Percentiles rank a stretch among this genome's conserved stretches.
Conservation (phyloP, 2,797 vertebrate species). For the Enteromius anoplus region DNA sequence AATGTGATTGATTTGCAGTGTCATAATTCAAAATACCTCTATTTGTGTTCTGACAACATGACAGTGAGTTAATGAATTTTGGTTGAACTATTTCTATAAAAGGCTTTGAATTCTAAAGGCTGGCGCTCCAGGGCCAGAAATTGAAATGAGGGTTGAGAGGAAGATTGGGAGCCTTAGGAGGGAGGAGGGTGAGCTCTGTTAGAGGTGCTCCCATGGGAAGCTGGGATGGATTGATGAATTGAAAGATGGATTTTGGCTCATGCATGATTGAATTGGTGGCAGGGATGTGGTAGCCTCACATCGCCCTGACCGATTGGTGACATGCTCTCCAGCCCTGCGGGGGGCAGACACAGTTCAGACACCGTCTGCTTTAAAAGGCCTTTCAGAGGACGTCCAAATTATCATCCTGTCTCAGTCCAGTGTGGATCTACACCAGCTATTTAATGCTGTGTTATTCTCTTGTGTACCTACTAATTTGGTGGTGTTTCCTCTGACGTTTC, state of each 20-base stretch:
- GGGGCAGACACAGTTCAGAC: constrained; percentile 12
- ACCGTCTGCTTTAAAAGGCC: constrained; percentile 1
- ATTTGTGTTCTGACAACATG: background rate
- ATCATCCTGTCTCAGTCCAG: background rate
- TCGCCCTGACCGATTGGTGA: background rate
- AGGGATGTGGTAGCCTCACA: constrained; percentile 6
- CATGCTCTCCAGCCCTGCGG: background rate
- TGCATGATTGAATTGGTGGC: constrained; percentile 33
- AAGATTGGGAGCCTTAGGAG: background rate
- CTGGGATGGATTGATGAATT: constrained; percentile 14
- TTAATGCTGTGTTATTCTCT: background rate
- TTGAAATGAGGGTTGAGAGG: constrained; percentile 12
- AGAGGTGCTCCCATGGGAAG: constrained; percentile 26
- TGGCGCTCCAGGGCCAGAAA: constrained; percentile 9
- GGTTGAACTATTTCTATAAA: background rate
- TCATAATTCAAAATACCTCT: background rate
- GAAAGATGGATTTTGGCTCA: constrained; percentile 34
- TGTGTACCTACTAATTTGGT: background rate
- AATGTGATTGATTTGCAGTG: background rate
- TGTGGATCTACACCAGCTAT: background rate
- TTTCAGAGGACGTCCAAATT: constrained; percentile 11
- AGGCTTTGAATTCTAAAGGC: background rate
- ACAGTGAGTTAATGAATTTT: background rate
- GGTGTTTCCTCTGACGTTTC: background rate
- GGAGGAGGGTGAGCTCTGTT: background rate